phyloP scores from a whole-genome alignment of 2,888 invertebrate genomes.

The Automeris io region DNA sequence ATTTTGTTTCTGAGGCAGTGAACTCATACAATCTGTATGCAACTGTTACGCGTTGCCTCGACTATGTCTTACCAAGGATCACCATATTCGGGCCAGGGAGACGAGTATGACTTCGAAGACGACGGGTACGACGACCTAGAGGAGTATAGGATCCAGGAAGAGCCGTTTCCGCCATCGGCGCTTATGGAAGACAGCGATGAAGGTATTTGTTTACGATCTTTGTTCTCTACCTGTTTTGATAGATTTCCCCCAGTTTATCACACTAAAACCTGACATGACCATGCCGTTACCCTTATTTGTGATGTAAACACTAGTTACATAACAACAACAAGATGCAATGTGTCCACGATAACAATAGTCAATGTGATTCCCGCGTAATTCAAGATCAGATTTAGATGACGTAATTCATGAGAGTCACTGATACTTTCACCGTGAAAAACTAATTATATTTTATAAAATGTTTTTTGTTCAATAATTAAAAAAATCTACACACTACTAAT shows the following conservation, averaged over 20 bases:
- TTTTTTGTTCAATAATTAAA: no score
- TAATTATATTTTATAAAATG: neutral
- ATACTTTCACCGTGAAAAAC: constrained; percentile 48
- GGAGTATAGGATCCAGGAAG: constrained; percentile 81
- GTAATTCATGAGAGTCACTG: constrained; percentile 45
- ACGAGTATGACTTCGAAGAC: constrained; percentile 85
- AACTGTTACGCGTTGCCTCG: constrained; percentile 74
- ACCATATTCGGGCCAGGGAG: constrained; percentile 81
- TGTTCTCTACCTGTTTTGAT: constrained; percentile 43
- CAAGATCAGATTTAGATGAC: constrained; percentile 44
- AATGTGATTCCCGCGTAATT: constrained; percentile 58
- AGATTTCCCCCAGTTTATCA: constrained; percentile 23
- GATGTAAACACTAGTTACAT: constrained; percentile 49
- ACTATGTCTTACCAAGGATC: constrained; percentile 83
- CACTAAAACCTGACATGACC: constrained; percentile 21
- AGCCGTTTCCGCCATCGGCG: constrained; percentile 66
- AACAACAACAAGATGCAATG: constrained; percentile 39
- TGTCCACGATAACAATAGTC: constrained; percentile 9
- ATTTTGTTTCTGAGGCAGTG: constrained; percentile 58
- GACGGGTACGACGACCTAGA: constrained; percentile 83
- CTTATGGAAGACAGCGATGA: constrained; percentile 79
- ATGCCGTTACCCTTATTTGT: constrained; percentile 19
- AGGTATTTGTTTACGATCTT: constrained; percentile 70
- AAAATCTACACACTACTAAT: no score
- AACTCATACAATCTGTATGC: constrained; percentile 71